Evolutionary conservation across 2,888 invertebrate species (phyloP).

Genomic region (Troides oblongomaculatus): DNA sequence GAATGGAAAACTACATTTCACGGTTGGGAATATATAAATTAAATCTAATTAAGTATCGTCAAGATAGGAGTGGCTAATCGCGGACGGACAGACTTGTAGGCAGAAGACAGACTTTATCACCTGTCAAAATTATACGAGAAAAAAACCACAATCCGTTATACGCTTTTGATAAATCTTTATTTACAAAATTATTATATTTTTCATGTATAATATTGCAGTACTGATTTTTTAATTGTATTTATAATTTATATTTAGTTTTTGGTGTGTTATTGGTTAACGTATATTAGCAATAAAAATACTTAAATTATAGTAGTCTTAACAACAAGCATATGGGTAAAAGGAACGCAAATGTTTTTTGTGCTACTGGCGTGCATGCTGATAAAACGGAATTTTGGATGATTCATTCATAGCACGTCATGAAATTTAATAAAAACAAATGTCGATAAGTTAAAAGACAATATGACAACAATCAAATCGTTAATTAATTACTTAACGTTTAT

Average conservation of each 20-base stretch:
- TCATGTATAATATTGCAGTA: neutral
- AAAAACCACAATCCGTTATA: conserved; percentile 37
- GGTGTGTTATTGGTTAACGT: neutral
- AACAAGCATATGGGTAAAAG: conserved; percentile 17
- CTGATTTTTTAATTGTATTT: neutral
- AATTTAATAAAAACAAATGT: conserved; percentile 7
- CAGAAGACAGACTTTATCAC: conserved; percentile 49
- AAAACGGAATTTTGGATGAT: conserved; percentile 63
- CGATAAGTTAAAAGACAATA: conserved; percentile 22
- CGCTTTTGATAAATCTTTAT: conserved; percentile 23
- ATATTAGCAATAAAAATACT: neutral
- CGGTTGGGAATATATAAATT: conserved; percentile 46
- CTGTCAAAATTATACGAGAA: conserved; percentile 47
- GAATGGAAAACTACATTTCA: conserved; percentile 56
- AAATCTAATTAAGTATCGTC: conserved; percentile 51
- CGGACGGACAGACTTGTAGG: conserved; percentile 57
- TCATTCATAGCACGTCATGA: conserved; percentile 45
- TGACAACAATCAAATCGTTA: neutral
- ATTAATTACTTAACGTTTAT: neutral
- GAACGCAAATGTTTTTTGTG: conserved; percentile 34
- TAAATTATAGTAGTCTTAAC: neutral
- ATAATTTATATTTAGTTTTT: neutral
- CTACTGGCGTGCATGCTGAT: conserved; percentile 39
- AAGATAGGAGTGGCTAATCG: conserved; percentile 72
- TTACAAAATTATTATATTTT: neutral